Conservation (phyloP, 2,888 invertebrate genomes). For the Diogma glabrata region DNA sequence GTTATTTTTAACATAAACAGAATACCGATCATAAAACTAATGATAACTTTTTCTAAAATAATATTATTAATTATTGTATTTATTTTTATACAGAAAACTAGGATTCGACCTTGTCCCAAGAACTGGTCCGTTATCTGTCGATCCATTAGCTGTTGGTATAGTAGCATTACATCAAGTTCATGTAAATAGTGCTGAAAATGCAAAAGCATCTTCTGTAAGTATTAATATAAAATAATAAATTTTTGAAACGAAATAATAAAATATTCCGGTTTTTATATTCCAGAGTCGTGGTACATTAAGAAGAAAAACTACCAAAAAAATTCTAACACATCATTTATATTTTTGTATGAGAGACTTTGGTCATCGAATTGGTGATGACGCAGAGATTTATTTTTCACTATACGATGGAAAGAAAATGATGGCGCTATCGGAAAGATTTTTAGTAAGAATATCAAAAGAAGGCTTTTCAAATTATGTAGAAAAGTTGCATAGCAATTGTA, state of each 20-base stretch:
- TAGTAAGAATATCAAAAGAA: slow-evolving; percentile 79
- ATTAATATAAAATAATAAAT: slow-evolving; percentile 20
- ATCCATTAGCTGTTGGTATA: slow-evolving; percentile 78
- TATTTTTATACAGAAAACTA: slow-evolving; percentile 57
- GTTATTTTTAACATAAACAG: too few species aligned
- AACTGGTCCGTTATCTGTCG: slow-evolving; percentile 78
- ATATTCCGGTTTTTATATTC: background rate
- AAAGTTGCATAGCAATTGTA: slow-evolving; percentile 76
- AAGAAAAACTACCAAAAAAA: slow-evolving; percentile 31
- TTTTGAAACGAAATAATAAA: too few species aligned
- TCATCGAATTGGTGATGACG: slow-evolving; percentile 78
- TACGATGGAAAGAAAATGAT: slow-evolving; percentile 65
- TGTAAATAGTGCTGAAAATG: slow-evolving; percentile 61
- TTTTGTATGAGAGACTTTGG: slow-evolving; percentile 84
- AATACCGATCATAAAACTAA: too few species aligned
- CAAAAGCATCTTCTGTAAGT: slow-evolving; percentile 56
- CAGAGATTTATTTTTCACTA: slow-evolving; percentile 76
- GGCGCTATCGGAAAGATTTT: slow-evolving; percentile 78
- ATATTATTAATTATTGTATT: background rate
- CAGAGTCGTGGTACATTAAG: slow-evolving; percentile 37
- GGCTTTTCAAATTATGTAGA: slow-evolving; percentile 84
- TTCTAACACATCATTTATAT: slow-evolving; percentile 64
- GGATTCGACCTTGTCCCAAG: slow-evolving; percentile 87
- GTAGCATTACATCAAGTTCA: slow-evolving; percentile 80
- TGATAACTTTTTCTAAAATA: too few species aligned